Percentiles rank a stretch among this genome's conserved stretches.
These are phyloP conservation scores for Peribatodes rhomboidaria DNA, from an alignment of 2,888 invertebrate species.

Conservation along the genomic window DNA sequence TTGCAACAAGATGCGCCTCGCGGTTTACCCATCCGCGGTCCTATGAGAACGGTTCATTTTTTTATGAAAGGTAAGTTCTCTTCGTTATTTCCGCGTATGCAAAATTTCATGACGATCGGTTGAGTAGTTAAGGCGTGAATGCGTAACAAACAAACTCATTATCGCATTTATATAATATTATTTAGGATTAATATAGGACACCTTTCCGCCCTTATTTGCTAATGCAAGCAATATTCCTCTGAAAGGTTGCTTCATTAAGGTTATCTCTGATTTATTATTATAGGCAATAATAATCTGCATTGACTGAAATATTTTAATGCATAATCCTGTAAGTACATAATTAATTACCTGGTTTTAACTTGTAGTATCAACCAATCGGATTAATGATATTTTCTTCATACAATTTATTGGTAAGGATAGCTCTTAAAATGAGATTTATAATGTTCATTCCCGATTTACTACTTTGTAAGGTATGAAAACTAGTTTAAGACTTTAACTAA, in stretches of 20 bases:
- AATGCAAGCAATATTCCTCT: background rate
- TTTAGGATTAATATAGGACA: background rate
- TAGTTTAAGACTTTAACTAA: background rate
- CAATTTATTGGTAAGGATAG: background rate
- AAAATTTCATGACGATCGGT: too few species aligned
- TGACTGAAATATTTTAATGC: constrained; percentile 2
- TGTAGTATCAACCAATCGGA: constrained; percentile 5
- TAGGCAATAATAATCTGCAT: background rate
- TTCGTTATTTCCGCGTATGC: too few species aligned
- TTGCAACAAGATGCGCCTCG: too few species aligned
- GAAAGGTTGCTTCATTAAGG: constrained; percentile 1
- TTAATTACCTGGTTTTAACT: constrained; percentile 1
- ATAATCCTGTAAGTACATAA: background rate
- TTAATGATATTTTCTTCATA: constrained; percentile 2
- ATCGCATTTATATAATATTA: background rate
- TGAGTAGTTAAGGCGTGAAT: too few species aligned
- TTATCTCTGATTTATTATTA: constrained; percentile 8
- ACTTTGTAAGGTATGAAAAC: background rate
- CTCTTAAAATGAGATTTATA: background rate
- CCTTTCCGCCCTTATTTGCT: background rate
- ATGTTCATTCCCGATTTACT: background rate
- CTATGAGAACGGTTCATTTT: too few species aligned
- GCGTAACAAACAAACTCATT: too few species aligned
- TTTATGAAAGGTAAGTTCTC: too few species aligned
- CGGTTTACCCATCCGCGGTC: too few species aligned